Evolutionary conservation across 2,888 invertebrate species (phyloP).

Genomic region (Drosophila trichaetosa): DNA sequence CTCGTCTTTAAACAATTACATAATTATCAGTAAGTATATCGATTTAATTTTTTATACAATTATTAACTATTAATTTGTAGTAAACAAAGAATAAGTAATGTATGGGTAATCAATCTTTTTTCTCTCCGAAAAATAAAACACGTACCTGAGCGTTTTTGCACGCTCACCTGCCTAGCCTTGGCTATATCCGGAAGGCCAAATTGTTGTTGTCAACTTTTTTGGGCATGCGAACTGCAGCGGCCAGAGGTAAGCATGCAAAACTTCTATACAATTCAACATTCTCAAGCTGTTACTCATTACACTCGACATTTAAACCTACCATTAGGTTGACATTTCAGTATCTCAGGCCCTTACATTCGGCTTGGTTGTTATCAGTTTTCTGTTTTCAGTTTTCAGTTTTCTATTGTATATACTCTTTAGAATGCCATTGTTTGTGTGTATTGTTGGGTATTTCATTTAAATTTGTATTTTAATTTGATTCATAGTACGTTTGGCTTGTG

Average conservation of each 20-base stretch:
- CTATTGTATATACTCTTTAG: constrained; percentile 22
- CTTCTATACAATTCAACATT: constrained; percentile 79
- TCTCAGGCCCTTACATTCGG: constrained; percentile 41
- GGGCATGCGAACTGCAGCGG: constrained; percentile 2
- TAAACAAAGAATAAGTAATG: constrained; percentile 79
- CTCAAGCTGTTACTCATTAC: constrained; percentile 77
- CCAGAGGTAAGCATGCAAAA: constrained; percentile 57
- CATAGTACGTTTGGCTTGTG: constrained; percentile 10
- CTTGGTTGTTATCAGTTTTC: constrained; percentile 30
- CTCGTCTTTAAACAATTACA: constrained; percentile 61
- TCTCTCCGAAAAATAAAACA: constrained; percentile 87
- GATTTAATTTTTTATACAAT: constrained; percentile 58
- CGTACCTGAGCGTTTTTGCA: constrained; percentile 86
- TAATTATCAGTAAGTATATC: constrained; percentile 60
- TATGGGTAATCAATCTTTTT: constrained; percentile 87
- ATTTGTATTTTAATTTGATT: neutral
- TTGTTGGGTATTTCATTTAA: constrained; percentile 28
- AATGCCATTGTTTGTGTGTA: constrained; percentile 31
- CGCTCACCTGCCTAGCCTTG: constrained; percentile 32
- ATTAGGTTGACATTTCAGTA: constrained; percentile 61
- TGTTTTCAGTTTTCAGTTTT: constrained; percentile 34
- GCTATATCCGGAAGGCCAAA: neutral
- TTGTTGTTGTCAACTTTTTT: constrained; percentile 16
- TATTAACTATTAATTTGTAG: constrained; percentile 76
- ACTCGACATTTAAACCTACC: constrained; percentile 63